Base-by-base conservation (phyloP, 2,888 invertebrate species). In the Yponomeuta malinellus region DNA sequence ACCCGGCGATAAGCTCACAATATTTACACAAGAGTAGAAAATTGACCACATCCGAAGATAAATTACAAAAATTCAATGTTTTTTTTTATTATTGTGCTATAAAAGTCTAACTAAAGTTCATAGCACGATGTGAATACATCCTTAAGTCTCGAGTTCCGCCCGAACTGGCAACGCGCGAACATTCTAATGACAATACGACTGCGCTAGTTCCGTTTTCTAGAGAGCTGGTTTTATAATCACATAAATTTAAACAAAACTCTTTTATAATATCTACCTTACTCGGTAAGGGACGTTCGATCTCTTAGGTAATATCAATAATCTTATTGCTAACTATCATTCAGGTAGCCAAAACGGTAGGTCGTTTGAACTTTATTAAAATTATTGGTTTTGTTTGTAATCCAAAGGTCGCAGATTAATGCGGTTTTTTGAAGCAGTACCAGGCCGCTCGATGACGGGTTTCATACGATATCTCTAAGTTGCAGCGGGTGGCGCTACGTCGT, bases 211-310 rank as follows among this genome's bases (percentile, higher is more conserved):
- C 80, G 80, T 79, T 78, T 81, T 79, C 82, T 85, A 83, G 84
- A 85, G 87, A 87, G 87, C 87, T 88, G 87, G 83, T 85, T 83
- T 83, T 87, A 85, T 86, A 87, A 87, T 88, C 87, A 87, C 85
- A 88, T 23, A 23, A 23, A 90, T 86, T 84, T 66, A 86, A 83
- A 59, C 12, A 12, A 71, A 66, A 72, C 23, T 86, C 82, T 84
- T 86, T 84, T 86, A 86, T 88, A 89, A 85, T 85, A 84, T 87
- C 90, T 91, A 91, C 91, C 90, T 92, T 91, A 91, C 92, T 90
- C 88, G 89, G 91, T 91, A 91, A 91, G 92, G 92, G 92, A 92
- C 91, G 92, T 92, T 90, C 90, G 87, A 89, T 90, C 87, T 88
- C 90, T 90, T 91, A 90, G 88, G 86, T 90, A 88, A 48, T 88